Evolutionary conservation across 2,113 vertebrate species (phyloP).

Genomic region (Gyps fulvus): DNA sequence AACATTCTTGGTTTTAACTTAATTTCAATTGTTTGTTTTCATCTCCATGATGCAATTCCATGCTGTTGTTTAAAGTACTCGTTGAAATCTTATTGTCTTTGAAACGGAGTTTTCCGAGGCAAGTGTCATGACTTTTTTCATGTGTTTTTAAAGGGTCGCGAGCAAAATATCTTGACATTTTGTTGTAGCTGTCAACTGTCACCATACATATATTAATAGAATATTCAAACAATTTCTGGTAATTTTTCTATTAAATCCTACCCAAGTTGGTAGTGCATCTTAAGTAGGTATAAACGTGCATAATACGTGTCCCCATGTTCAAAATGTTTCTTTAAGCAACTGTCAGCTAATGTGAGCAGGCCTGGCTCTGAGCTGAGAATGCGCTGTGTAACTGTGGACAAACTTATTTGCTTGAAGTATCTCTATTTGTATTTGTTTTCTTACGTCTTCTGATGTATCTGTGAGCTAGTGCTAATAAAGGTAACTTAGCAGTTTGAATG

Average conservation of each 20-base stretch:
- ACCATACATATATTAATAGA: background rate
- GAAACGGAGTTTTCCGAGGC: background rate
- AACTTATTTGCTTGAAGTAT: background rate
- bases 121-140: background rate
- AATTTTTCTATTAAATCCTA: background rate
- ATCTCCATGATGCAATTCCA: background rate
- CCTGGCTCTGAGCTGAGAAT: background rate
- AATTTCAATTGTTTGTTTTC: background rate
- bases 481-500: background rate
- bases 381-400: background rate
- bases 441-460: background rate
- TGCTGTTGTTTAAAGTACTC: background rate
- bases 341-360: background rate
- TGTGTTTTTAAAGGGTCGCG: background rate
- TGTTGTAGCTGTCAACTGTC: background rate
- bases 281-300: accelerated
- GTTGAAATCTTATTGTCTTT: background rate
- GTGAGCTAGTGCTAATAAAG: background rate
- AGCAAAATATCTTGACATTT: background rate
- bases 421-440: background rate
- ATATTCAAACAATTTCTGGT: background rate
- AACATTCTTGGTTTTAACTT: background rate
- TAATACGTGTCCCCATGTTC: accelerated
- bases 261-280: background rate
- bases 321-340: background rate